phyloP scores from a whole-genome alignment of 1,140 invertebrate genomes.

The Muscidifurax raptorellus region DNA sequence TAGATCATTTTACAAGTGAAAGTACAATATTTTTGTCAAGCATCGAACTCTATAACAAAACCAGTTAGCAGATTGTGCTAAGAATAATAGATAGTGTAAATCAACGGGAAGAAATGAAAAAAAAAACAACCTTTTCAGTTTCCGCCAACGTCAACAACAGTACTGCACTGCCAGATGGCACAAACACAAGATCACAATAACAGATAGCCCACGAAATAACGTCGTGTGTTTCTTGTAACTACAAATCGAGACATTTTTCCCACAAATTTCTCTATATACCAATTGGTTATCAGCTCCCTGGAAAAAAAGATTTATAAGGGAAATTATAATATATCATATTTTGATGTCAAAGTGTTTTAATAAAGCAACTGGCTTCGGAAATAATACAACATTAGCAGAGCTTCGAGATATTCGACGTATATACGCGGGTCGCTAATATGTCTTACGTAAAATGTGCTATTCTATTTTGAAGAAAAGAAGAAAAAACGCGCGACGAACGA shows the following conservation, averaged over 20 bases:
- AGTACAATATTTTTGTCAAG: not conserved
- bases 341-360: too few relatives aligned
- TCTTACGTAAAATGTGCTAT: slow-evolving; percentile 1
- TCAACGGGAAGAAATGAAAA: not conserved
- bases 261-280: not conserved
- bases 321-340: not conserved
- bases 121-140: not conserved
- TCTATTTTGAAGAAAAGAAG: slow-evolving; percentile 20
- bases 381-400: not conserved
- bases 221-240: not conserved
- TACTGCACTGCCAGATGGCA: slow-evolving; percentile 17
- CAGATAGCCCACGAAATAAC: not conserved
- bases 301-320: not conserved
- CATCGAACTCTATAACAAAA: too few relatives aligned
- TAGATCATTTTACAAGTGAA: not conserved
- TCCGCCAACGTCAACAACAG: not conserved
- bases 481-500: not conserved
- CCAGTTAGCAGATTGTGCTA: too few relatives aligned
- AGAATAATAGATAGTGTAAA: not conserved
- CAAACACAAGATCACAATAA: not conserved
- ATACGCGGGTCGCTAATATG: too few relatives aligned
- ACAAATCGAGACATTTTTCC: slow-evolving; percentile 1
- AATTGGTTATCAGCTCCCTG: not conserved
- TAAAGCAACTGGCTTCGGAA: not conserved
- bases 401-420: not conserved